Percentiles rank a stretch among this genome's conserved stretches.
These are phyloP conservation scores for Labeo rohita DNA, from an alignment of 2,113 vertebrate species.

Conservation along the genomic window DNA sequence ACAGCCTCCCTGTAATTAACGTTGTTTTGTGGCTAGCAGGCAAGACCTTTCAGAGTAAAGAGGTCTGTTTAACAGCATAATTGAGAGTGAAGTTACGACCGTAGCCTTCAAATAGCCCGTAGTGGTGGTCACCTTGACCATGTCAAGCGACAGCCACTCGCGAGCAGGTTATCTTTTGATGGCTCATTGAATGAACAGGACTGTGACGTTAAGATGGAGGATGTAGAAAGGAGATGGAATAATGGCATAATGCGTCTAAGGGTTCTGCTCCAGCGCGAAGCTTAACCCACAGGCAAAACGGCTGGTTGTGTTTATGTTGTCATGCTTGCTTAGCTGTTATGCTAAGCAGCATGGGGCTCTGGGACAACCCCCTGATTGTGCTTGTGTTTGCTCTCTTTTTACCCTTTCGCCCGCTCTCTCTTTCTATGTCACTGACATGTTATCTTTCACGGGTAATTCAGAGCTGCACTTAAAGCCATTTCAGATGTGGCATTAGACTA, in stretches of 20 bases:
- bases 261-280: slow-evolving; percentile 46
- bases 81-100: slow-evolving; percentile 57
- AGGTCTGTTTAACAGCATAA: slow-evolving; percentile 70
- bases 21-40: slow-evolving; percentile 59
- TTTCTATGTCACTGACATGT: slow-evolving; percentile 37
- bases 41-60: slow-evolving; percentile 65
- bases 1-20: slow-evolving; percentile 68
- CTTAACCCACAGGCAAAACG: slow-evolving; percentile 52
- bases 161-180: slow-evolving; percentile 36
- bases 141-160: slow-evolving; percentile 21
- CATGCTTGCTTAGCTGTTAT: slow-evolving; percentile 59
- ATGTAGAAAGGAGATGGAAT: slow-evolving; percentile 14
- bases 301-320: slow-evolving; percentile 57
- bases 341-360: slow-evolving; percentile 48
- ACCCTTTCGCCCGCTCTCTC: slow-evolving; percentile 15
- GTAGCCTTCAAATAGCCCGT: slow-evolving; percentile 54
- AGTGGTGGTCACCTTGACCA: slow-evolving; percentile 60
- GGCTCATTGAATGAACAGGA: slow-evolving; percentile 27
- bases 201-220: not conserved
- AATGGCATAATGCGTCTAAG: slow-evolving; percentile 39
- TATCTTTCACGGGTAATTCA: slow-evolving; percentile 46
- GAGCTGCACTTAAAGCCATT: slow-evolving; percentile 49
- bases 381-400: slow-evolving; percentile 56
- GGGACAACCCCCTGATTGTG: slow-evolving; percentile 41
- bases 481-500: slow-evolving; percentile 42